Conservation (phyloP, 2,888 invertebrate species). For the Trichogramma dendrolimi region DNA sequence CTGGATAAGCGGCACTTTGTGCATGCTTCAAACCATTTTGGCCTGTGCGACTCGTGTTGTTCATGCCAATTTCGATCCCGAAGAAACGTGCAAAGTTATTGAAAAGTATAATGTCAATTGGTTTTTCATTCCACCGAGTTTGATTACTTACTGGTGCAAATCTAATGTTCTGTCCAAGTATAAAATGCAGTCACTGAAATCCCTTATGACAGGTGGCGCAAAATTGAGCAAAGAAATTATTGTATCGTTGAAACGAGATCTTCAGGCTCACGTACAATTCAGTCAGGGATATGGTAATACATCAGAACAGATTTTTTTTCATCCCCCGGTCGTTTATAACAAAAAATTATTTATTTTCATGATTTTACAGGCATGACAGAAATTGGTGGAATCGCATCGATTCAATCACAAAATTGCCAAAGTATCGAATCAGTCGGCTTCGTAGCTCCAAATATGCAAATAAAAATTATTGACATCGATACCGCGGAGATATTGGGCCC, state of each 20-base stretch:
- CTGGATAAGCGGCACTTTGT: slow-evolving; percentile 42
- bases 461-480: slow-evolving; percentile 37
- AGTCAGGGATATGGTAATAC: slow-evolving; percentile 35
- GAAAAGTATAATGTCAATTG: slow-evolving; percentile 41
- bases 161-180: slow-evolving; percentile 31
- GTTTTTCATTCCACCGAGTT: slow-evolving; percentile 33
- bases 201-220: slow-evolving; percentile 34
- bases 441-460: slow-evolving; percentile 24
- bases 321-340: background rate
- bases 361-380: slow-evolving; percentile 39
- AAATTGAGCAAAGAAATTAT: slow-evolving; percentile 33
- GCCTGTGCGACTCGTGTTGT: slow-evolving; percentile 30
- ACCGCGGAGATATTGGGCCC: slow-evolving; percentile 33
- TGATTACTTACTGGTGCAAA: slow-evolving; percentile 33
- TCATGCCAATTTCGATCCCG: slow-evolving; percentile 34
- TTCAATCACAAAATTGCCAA: slow-evolving; percentile 26
- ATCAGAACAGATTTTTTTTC: background rate
- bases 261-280: slow-evolving; percentile 13
- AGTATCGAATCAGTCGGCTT: slow-evolving; percentile 37
- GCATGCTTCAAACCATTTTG: slow-evolving; percentile 27
- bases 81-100: slow-evolving; percentile 35
- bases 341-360: background rate
- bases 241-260: slow-evolving; percentile 1
- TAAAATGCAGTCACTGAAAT: slow-evolving; percentile 33
- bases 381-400: slow-evolving; percentile 25